These are phyloP conservation scores for Ectropis crepuscularia DNA, from an alignment of 2,888 invertebrate species.

Conservation along the genomic window DNA sequence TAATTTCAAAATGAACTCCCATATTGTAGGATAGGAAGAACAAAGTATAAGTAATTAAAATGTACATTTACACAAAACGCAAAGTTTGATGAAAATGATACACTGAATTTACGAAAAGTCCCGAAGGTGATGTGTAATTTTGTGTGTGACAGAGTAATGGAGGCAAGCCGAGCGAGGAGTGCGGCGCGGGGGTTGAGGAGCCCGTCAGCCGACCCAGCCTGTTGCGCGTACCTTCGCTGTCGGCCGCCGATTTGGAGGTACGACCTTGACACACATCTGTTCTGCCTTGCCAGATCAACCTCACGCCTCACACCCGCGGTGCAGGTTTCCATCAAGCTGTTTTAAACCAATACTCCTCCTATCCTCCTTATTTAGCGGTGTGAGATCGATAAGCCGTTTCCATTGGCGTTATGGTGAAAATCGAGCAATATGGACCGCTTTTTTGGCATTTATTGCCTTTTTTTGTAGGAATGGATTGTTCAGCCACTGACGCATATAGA, in stretches of 20 bases:
- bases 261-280: slow-evolving; percentile 43
- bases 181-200: slow-evolving; percentile 67
- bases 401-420: no score
- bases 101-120: not conserved
- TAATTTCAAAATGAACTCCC: no score
- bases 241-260: slow-evolving; percentile 85
- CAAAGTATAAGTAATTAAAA: no score
- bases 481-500: no score
- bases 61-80: no score
- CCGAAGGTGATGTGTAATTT: not conserved
- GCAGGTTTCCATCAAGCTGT: not conserved
- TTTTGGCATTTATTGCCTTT: no score
- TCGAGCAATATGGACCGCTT: no score
- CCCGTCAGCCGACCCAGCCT: slow-evolving; percentile 83
- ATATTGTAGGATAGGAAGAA: no score
- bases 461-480: no score
- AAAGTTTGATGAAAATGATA: not conserved
- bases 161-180: slow-evolving; percentile 59
- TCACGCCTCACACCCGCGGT: not conserved
- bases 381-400: no score
- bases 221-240: slow-evolving; percentile 85
- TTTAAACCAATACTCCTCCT: not conserved
- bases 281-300: slow-evolving; percentile 19
- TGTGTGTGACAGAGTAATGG: slow-evolving; percentile 61
- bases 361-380: no score